Conservation (phyloP, 30 jellyfish, hydroid and myxozoan genomes). For the Pelagia noctiluca region DNA sequence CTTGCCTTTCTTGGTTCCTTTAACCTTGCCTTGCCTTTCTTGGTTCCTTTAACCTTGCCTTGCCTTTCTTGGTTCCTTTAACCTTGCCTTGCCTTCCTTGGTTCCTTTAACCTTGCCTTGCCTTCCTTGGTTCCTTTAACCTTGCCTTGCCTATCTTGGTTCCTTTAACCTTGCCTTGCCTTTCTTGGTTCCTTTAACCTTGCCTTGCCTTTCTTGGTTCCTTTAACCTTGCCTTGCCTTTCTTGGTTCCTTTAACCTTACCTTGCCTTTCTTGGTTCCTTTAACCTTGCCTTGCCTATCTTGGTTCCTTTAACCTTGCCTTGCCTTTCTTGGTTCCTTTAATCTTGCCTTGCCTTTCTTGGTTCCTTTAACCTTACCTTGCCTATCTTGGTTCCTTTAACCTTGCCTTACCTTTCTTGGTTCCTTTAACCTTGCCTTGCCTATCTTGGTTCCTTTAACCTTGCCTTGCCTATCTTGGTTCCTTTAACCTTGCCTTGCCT, state of each 20-base stretch:
- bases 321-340: background rate
- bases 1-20: background rate
- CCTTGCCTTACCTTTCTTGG: background rate
- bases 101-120: background rate
- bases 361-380: background rate
- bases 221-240: background rate
- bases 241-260: background rate
- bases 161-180: background rate
- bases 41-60: background rate
- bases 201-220: background rate
- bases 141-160: no score
- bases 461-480: background rate
- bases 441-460: background rate
- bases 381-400: background rate
- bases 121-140: background rate
- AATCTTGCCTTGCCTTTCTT: background rate
- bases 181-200: background rate
- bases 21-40: background rate
- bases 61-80: background rate
- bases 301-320: background rate
- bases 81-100: background rate
- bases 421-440: background rate
- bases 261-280: background rate
- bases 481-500: background rate
- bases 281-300: background rate